phyloP scores from a whole-genome alignment of 2,888 invertebrate genomes.

The Microplitis manilae region DNA sequence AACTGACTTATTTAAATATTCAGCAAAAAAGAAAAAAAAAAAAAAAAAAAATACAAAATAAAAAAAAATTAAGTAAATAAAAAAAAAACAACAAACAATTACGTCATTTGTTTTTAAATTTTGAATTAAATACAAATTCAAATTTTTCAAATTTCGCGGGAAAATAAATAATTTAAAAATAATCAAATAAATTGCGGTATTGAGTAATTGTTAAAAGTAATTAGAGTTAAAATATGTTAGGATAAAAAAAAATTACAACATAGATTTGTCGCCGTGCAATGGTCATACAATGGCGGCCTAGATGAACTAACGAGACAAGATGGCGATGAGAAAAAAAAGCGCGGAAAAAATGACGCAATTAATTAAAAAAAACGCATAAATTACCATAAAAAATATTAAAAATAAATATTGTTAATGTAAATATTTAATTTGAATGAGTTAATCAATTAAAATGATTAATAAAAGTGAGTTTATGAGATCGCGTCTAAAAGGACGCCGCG shows the following conservation, averaged over 20 bases:
- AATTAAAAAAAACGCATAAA: not conserved
- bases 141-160: too few species aligned
- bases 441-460: too few species aligned
- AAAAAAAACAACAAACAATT: too few species aligned
- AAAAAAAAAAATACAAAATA: not conserved
- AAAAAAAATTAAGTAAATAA: not conserved
- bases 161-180: too few species aligned
- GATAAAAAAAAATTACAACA: not conserved
- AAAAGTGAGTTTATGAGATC: too few species aligned
- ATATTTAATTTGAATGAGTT: not conserved
- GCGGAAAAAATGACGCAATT: slow-evolving; percentile 46
- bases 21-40: not conserved
- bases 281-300: slow-evolving; percentile 67
- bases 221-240: not conserved
- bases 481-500: slow-evolving; percentile 35
- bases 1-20: not conserved
- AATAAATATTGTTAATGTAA: not conserved
- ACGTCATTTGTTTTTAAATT: too few species aligned
- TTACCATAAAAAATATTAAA: not conserved
- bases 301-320: slow-evolving; percentile 65
- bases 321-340: slow-evolving; percentile 65
- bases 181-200: not conserved
- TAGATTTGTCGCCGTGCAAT: not conserved
- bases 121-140: too few species aligned
- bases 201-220: too few species aligned